Percentiles rank a stretch among this genome's conserved stretches.
Conservation (phyloP, 2,797 vertebrate genomes). For the Saxicola maurus region DNA sequence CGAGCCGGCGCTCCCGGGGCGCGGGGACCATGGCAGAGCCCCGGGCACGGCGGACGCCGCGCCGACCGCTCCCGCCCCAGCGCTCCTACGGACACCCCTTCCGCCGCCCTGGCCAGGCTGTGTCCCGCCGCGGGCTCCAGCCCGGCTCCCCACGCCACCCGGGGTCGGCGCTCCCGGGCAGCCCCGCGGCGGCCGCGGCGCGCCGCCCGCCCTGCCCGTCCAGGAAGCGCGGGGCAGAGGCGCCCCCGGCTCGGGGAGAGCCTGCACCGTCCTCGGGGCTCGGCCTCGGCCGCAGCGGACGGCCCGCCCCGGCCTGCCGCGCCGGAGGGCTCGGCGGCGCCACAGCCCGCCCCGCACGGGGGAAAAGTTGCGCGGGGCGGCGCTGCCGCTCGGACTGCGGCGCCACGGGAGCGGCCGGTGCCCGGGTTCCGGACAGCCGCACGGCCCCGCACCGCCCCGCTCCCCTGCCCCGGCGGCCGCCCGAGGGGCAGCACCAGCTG, state of each 20-base stretch:
- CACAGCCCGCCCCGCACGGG: neutral
- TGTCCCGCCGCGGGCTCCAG: too few relatives aligned
- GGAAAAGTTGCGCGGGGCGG: slow-evolving; percentile 1
- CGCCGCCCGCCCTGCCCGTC: neutral
- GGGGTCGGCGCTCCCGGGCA: neutral
- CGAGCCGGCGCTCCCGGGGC: neutral
- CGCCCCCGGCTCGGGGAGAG: neutral
- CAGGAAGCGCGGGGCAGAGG: neutral
- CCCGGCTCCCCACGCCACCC: too few relatives aligned
- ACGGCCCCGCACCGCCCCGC: neutral
- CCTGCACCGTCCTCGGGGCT: neutral
- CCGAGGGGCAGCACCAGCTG: neutral
- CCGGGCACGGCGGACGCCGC: too few relatives aligned
- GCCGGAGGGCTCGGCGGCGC: neutral
- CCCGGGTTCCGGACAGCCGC: neutral
- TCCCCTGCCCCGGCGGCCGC: neutral
- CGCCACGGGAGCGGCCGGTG: neutral
- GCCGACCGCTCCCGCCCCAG: neutral
- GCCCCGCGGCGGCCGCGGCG: neutral
- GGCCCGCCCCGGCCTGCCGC: neutral
- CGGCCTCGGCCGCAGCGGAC: neutral
- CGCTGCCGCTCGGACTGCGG: neutral
- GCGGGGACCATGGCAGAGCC: too few relatives aligned
- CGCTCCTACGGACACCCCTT: neutral
- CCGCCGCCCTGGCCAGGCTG: neutral